These are phyloP conservation scores for Scalopus aquaticus DNA, from an alignment of 2,113 vertebrate genomes.

Conservation along the genomic window DNA sequence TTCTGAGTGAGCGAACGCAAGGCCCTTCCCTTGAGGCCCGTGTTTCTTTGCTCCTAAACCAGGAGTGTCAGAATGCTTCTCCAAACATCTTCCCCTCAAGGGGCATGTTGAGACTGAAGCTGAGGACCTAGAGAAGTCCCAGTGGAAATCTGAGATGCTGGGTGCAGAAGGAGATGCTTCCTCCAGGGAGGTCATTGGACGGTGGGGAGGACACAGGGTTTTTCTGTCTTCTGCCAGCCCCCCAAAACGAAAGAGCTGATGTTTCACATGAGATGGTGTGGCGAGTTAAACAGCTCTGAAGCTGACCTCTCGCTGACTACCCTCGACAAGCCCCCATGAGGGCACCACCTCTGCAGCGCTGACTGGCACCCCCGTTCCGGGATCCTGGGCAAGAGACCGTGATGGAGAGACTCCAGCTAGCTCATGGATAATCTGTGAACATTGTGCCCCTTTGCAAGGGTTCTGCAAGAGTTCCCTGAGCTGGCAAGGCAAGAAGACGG, in stretches of 20 bases:
- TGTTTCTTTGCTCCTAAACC: not conserved
- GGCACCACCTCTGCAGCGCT: too few species aligned
- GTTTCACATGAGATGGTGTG: not conserved
- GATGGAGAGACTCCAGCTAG: not conserved
- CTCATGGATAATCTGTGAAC: not conserved
- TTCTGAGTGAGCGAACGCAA: not conserved
- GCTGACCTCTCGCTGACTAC: not conserved
- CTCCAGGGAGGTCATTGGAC: too few species aligned
- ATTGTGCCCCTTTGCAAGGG: fast-evolving
- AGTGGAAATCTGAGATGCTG: not conserved
- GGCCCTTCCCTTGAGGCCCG: not conserved
- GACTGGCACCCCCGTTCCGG: not conserved
- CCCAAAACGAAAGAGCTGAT: too few species aligned
- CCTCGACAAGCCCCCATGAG: too few species aligned
- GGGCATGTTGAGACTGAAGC: not conserved
- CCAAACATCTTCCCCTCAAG: not conserved
- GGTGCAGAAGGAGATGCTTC: not conserved
- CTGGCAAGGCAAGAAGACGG: fast-evolving
- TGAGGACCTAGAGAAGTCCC: not conserved
- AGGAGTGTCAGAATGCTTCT: not conserved
- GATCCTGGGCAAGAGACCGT: too few species aligned
- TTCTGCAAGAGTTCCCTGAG: not conserved
- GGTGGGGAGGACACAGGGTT: not conserved
- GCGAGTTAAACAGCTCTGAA: not conserved
- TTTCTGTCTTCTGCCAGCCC: not conserved